Evolutionary conservation across 2,113 vertebrate genomes (phyloP).

Genomic region (Pangasianodon hypophthalmus): DNA sequence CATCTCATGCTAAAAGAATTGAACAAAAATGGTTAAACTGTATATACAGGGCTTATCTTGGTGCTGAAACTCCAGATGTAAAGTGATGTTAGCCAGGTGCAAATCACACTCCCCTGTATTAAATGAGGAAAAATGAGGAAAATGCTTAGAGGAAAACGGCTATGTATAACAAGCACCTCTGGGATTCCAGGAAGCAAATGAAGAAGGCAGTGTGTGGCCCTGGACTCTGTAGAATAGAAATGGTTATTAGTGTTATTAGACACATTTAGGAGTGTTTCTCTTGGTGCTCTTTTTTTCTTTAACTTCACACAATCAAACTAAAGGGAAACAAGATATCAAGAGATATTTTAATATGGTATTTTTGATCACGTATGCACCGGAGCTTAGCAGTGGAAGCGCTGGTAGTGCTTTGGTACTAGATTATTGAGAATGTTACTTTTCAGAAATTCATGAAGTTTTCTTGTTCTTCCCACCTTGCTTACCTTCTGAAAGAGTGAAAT

Average conservation of each 20-base stretch:
- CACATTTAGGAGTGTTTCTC: background rate
- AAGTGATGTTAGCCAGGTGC: background rate
- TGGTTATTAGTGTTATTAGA: background rate
- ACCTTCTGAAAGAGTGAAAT: slow-evolving; percentile 34
- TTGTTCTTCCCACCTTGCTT: slow-evolving; percentile 35
- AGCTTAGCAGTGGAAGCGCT: background rate
- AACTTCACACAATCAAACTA: background rate
- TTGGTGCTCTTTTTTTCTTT: background rate
- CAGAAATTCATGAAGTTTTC: slow-evolving; percentile 19
- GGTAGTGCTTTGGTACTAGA: slow-evolving; percentile 19
- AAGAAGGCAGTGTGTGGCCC: background rate
- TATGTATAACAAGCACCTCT: slow-evolving; percentile 19
- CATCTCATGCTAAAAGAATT: background rate
- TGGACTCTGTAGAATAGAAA: background rate
- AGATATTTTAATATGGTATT: background rate
- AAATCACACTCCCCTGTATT: background rate
- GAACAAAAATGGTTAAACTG: background rate
- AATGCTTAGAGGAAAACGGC: background rate
- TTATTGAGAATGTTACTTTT: slow-evolving; percentile 37
- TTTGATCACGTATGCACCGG: background rate
- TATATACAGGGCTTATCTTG: background rate
- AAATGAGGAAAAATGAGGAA: slow-evolving; percentile 10
- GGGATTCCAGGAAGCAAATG: background rate
- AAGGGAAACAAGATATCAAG: background rate
- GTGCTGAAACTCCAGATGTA: background rate